A percentile compares a stretch with the other conserved stretches of the same genome.
Evolutionary conservation across 2,797 vertebrate genomes (phyloP).

Genomic region (Lemur catta): DNA sequence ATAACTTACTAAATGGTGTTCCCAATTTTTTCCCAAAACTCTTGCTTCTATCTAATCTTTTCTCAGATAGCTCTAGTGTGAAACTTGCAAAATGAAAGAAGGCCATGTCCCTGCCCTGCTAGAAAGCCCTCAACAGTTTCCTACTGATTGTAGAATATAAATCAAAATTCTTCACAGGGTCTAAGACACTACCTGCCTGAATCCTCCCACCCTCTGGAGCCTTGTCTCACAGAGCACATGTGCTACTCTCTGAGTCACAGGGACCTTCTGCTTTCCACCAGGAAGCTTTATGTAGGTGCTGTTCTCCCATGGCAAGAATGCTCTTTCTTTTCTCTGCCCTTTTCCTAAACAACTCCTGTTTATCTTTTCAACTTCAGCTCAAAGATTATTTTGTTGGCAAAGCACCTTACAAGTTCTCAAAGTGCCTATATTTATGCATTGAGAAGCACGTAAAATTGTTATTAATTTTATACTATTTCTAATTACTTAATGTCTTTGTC

Average conservation of each 20-base stretch:
- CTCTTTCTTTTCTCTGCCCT: neutral
- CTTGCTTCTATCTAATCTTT: neutral
- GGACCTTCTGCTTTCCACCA: neutral
- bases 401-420: neutral
- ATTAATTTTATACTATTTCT: neutral
- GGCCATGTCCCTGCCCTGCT: neutral
- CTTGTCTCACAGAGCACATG: neutral
- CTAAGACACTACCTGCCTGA: neutral
- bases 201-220: neutral
- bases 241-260: neutral
- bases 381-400: neutral
- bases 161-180: neutral
- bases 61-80: neutral
- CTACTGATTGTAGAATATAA: neutral
- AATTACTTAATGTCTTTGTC: neutral
- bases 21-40: neutral
- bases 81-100: slow-evolving; percentile 15
- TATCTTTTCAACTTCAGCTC: neutral
- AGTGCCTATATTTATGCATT: neutral
- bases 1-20: neutral
- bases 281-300: neutral
- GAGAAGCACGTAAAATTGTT: neutral
- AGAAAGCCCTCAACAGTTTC: neutral
- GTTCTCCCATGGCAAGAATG: neutral
- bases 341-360: neutral